Percentiles rank a stretch among this genome's conserved stretches.
phyloP scores from a whole-genome alignment of 2,797 vertebrate genomes.

The Macropodus opercularis region DNA sequence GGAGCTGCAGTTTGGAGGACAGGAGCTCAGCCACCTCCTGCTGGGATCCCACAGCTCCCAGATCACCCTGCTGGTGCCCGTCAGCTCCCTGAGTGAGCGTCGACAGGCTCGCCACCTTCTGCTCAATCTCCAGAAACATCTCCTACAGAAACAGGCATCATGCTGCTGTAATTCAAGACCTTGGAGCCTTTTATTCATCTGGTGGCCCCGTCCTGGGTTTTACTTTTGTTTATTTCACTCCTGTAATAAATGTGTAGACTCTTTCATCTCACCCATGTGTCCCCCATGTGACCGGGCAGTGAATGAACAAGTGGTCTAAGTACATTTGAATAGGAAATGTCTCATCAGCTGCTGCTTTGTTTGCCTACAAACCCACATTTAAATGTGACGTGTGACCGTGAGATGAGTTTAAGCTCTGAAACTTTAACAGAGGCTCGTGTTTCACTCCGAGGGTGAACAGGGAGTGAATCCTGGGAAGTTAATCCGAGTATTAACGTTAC shows the following conservation, averaged over 20 bases:
- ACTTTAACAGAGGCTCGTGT: constrained; percentile 56
- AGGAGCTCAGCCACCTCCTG: constrained; percentile 81
- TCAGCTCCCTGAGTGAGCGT: constrained; percentile 25
- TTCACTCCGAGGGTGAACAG: constrained; percentile 18
- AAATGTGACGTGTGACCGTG: constrained; percentile 15
- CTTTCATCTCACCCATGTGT: too few species aligned
- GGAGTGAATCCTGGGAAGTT: constrained; percentile 14
- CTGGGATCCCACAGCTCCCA: constrained; percentile 17
- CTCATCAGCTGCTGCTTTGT: constrained; percentile 18
- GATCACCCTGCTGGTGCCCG: constrained; percentile 25
- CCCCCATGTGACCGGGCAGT: too few species aligned
- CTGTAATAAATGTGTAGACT: too few species aligned
- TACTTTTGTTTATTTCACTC: neutral
- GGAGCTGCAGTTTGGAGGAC: constrained; percentile 84
- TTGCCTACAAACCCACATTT: constrained; percentile 32
- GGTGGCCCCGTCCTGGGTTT: neutral
- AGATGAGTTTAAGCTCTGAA: constrained; percentile 45
- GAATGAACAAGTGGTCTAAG: neutral
- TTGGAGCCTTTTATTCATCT: neutral
- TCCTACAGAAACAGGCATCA: too few species aligned
- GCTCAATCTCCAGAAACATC: constrained; percentile 89
- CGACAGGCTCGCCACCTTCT: constrained; percentile 80
- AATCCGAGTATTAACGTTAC: too few species aligned
- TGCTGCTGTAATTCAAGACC: too few species aligned
- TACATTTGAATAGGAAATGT: constrained; percentile 14